Evolutionary conservation across 2,888 invertebrate genomes (phyloP), one percentile per base, ranked within the genome.

Genomic region (Phengaris alcon): DNA sequence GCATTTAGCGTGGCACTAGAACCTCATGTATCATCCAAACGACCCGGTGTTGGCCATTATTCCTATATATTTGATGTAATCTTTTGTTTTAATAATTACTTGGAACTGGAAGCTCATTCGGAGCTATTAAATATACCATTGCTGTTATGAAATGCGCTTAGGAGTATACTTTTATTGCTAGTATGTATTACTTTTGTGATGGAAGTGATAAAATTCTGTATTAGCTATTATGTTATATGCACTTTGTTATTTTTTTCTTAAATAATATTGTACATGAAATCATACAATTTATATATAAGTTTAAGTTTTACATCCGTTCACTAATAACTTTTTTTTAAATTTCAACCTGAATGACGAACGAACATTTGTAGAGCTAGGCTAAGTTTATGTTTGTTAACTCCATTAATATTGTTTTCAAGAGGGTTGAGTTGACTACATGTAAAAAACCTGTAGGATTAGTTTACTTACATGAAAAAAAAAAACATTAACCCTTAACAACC

Each of bases 1-100:
- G 88, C 88, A 83, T 83, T 83, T 81, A 82, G 82, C 82, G 83
- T 83, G 82, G 82, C 81, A 78, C 80, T 79, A 80, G 81, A 81
- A 82, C 82, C 78, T 78, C 81, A 82, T 85, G 86, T 86, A 83
- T 85, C 83, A 85, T 84, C 79, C 76, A 77, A 78, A 78, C 76
- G 79, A 79, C 79, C 79, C 79, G 79, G 79, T 79, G 78, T 75
- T 77, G 78, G 79, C 76, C 79, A 76, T 76, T 73, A 74, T 70
- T 72, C 73, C 74, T 75, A 75, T 79, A 78, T 76, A 79, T 78
- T 76, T 78, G 79, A 79, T 78, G 75, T 54, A 79, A 79, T 79
- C 79, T 79, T 75, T 77, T 76, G 77, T 79, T 79, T 79, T 79
- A 79, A 79, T 79, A 79, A 79, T 79, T 79, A 79, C 79, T 79